phyloP scores from a whole-genome alignment of 1,140 invertebrate genomes.

The Lithobius niger region DNA sequence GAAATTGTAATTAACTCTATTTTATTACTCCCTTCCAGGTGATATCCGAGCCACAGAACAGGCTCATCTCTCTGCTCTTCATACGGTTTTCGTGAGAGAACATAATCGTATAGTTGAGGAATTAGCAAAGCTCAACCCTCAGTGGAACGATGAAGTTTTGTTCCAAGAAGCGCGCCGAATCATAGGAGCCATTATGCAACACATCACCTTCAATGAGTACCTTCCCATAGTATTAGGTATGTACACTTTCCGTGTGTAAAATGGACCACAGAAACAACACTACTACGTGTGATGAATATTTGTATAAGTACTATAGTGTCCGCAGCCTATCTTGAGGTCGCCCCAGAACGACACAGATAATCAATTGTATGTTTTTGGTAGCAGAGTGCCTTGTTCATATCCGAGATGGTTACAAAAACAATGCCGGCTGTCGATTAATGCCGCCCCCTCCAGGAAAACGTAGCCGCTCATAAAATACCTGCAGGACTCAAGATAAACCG shows the following conservation, averaged over 20 bases:
- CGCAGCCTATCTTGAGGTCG: too few species aligned
- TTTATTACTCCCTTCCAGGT: neutral
- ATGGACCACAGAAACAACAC: neutral
- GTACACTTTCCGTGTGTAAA: neutral
- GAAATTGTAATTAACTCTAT: too few species aligned
- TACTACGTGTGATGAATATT: neutral
- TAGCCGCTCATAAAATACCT: too few species aligned
- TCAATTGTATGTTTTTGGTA: too few species aligned
- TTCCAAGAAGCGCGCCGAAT: constrained; percentile 71
- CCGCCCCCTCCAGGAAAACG: too few species aligned
- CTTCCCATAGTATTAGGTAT: constrained; percentile 31
- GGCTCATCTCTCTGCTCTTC: constrained; percentile 35
- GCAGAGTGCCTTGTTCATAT: too few species aligned
- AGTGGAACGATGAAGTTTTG: constrained; percentile 36
- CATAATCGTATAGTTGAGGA: constrained; percentile 40
- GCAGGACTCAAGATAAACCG: too few species aligned
- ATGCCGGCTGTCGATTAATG: too few species aligned
- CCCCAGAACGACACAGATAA: too few species aligned
- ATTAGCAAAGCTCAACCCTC: constrained; percentile 35
- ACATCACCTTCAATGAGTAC: constrained; percentile 44
- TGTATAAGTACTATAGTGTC: neutral
- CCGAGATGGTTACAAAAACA: too few species aligned
- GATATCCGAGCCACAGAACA: constrained; percentile 15
- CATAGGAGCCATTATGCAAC: constrained; percentile 40
- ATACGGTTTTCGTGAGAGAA: constrained; percentile 41